A percentile compares a stretch with the other conserved stretches of the same genome.
Conservation (phyloP, 2,888 invertebrate species). For the Pachydiplax longipennis region DNA sequence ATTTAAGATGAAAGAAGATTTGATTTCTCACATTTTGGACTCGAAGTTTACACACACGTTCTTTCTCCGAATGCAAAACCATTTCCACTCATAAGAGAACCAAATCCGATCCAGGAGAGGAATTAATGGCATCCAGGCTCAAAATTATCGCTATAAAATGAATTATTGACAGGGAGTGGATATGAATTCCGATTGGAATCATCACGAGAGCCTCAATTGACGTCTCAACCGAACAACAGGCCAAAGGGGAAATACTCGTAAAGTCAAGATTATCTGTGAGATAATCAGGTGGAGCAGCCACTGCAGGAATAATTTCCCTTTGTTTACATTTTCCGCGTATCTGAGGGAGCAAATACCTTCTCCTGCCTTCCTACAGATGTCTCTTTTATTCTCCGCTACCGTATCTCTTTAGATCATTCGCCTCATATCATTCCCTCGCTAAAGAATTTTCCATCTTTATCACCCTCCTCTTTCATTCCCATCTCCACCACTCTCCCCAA, state of each 20-base stretch:
- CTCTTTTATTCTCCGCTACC: neutral
- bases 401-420: neutral
- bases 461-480: no score
- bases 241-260: neutral
- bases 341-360: neutral
- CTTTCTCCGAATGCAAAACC: no score
- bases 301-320: slow-evolving; percentile 3
- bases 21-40: no score
- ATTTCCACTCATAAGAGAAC: no score
- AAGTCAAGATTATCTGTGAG: slow-evolving; percentile 2
- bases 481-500: neutral
- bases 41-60: no score
- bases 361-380: neutral
- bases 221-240: neutral
- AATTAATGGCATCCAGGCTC: no score
- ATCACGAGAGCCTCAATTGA: neutral
- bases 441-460: no score
- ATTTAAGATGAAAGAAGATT: no score
- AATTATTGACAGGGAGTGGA: no score
- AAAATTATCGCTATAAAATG: no score
- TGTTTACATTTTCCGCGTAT: slow-evolving; percentile 4
- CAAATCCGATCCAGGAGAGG: no score
- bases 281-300: neutral
- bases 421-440: no score
- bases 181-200: neutral